Evolutionary conservation across 2,797 vertebrate species (phyloP), one percentile per base, ranked within the genome.

Genomic region (Champsocephalus gunnari): DNA sequence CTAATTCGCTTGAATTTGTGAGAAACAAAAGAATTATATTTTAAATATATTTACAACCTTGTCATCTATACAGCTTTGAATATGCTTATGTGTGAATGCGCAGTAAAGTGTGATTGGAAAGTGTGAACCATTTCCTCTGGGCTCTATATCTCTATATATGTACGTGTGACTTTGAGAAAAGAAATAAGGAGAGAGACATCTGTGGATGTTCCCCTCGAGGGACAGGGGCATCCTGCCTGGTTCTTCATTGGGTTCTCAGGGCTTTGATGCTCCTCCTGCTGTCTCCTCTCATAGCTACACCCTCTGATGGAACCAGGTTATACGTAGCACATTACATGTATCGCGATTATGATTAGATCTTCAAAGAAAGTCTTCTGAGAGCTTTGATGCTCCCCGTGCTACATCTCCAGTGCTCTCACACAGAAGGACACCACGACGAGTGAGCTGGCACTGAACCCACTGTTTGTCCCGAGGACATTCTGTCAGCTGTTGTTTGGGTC

Each of bases 401-500:
- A 0, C 4, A 12, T 66, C 49, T 67, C 43, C 38, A 55, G 38
- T 1, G 60, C 61, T 68, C 57, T 61, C 55, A 0, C 9, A 11
- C 70, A 65, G 69, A 66, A 64, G 66, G 66, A 58, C 74, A 17
- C 24, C 3, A 1, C 0, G 17, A 53, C 13, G 77, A 66, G 34
- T 0, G 66, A 76, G 78, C 71, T 66, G 70, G 66, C 66, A 75
- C 66, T 28, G 14, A 38, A 62, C 48, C 63, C 19, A 3, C n/a
- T n/a, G 64, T 75, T 53, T 63, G 28, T 69, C 77, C 70, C 3
- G 66, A 76, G 73, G 80, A 83, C 53, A 24, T 45, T 72, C 70
- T 63, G 47, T 84, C 87, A 87, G 83, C 81, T 77, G 83, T 66
- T 83, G 85, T 85, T 80, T 80, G 79, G 79, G 83, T 89, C 85